These are phyloP conservation scores for Pyxicephalus adspersus DNA, from an alignment of 2,113 vertebrate species.

Conservation along the genomic window DNA sequence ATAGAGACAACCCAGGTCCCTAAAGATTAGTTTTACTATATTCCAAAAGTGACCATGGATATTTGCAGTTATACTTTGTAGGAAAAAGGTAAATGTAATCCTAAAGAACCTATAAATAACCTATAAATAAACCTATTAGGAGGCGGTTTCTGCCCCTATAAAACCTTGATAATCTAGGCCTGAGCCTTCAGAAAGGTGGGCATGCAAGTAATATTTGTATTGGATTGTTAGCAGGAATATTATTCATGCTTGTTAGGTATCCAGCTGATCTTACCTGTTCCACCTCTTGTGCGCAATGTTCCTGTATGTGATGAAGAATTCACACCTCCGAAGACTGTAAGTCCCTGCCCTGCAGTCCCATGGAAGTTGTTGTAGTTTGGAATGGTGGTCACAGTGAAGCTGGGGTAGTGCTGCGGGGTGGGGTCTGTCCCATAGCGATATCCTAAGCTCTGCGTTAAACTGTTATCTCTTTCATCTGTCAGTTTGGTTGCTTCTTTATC, in stretches of 20 bases:
- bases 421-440: constrained; percentile 93
- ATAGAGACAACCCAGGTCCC: too few relatives aligned
- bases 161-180: too few relatives aligned
- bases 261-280: constrained; percentile 79
- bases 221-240: too few relatives aligned
- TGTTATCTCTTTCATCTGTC: constrained; percentile 86
- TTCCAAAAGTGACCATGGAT: too few relatives aligned
- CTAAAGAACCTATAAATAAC: too few relatives aligned
- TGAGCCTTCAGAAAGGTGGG: too few relatives aligned
- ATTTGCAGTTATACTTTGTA: too few relatives aligned
- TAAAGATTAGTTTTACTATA: too few relatives aligned
- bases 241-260: neutral
- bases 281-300: constrained; percentile 87
- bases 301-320: constrained; percentile 90
- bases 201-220: too few relatives aligned
- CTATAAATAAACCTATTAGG: too few relatives aligned
- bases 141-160: too few relatives aligned
- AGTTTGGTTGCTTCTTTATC: constrained; percentile 98
- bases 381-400: constrained; percentile 87
- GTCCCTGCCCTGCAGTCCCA: constrained; percentile 81
- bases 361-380: constrained; percentile 97
- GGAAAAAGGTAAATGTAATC: too few relatives aligned
- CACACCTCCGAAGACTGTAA: constrained; percentile 91
- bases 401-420: constrained; percentile 90
- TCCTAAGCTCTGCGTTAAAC: constrained; percentile 85